Evolutionary conservation across 2,888 invertebrate genomes (phyloP).

Genomic region (Ischnus inquisitorius): DNA sequence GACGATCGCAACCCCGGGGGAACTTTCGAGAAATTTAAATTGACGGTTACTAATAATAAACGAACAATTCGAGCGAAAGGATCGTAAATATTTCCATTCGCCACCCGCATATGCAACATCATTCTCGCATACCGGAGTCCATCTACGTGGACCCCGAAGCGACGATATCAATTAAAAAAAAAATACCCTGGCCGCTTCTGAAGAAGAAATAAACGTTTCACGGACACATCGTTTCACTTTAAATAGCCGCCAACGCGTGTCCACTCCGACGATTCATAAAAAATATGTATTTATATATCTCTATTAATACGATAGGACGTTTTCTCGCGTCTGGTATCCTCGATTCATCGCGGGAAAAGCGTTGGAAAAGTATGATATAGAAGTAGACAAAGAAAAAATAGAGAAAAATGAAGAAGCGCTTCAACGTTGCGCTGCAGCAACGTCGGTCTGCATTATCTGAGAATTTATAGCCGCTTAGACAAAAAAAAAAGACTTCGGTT

Average conservation of each 20-base stretch:
- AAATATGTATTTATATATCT: not conserved
- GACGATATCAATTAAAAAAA: conserved; percentile 54
- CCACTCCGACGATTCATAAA: conserved; percentile 47
- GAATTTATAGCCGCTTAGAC: conserved; percentile 80
- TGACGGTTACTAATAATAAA: conserved; percentile 65
- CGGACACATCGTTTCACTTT: not conserved
- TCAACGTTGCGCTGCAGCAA: conserved; percentile 42
- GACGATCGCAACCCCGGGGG: conserved; percentile 33
- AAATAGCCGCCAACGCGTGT: conserved; percentile 33
- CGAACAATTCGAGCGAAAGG: conserved; percentile 32
- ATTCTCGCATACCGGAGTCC: conserved; percentile 23
- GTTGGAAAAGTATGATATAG: conserved; percentile 11
- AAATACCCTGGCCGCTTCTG: not conserved
- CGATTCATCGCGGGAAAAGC: conserved; percentile 23
- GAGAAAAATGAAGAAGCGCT: conserved; percentile 39
- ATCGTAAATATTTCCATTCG: conserved; percentile 60
- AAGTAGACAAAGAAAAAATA: not conserved
- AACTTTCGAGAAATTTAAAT: conserved; percentile 58
- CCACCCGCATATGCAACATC: conserved; percentile 59
- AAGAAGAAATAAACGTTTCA: conserved; percentile 14
- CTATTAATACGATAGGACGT: conserved; percentile 18
- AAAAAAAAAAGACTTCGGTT: conserved; percentile 69
- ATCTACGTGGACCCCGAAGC: not conserved
- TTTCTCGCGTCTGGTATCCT: conserved; percentile 14
- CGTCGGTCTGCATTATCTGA: conserved; percentile 74